Evolutionary conservation across 2,113 vertebrate genomes (phyloP), one percentile per base, ranked within the genome.

Genomic region (Sylvia atricapilla): DNA sequence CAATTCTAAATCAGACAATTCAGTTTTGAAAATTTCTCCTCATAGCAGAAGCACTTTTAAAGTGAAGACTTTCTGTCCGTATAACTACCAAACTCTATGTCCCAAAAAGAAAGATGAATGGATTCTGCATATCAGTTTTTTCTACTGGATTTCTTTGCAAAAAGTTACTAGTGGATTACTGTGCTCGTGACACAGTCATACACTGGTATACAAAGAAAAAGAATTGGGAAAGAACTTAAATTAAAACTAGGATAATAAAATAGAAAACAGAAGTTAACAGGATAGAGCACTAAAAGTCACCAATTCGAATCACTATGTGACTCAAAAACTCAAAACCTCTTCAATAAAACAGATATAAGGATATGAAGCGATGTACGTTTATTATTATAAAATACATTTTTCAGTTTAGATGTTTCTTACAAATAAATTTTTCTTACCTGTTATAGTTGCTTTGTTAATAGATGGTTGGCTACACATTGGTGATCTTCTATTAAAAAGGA

Each of bases 391-490:
- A 73, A 80, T 39, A 2, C 25, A 53, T 4, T 87, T 89, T 82
- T 92, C 25, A 44, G 9, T 75, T 75, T 50, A 90, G 11, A 41
- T 13, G 0, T 15, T 89, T 94, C 44, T 22, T 21, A 60, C 53
- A 64, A 70, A 52, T 35, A 83, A 74, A 37, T 39, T 73, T 6
- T 62, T 63, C 97, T 97, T 98, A 99, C 99, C 99, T 98, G 99
- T 99, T 96, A 99, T 98, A 95, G 98, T 98, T 96, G 99, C 98
- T 98, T 99, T 99, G 97, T 99, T 99, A 98, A 99, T 99, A 75
- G 99, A 99, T 59, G 99, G 98, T 97, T 98, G 99, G 95, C 99
- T 99, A 98, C 99, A 99, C 98, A 99, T 99, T 90, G 99, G 99
- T 97, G 99, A 99, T 98, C 99, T 98, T 97, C 99, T 99, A 96